Base-by-base conservation (phyloP, 2,888 invertebrate genomes). In the Thecophora atra region DNA sequence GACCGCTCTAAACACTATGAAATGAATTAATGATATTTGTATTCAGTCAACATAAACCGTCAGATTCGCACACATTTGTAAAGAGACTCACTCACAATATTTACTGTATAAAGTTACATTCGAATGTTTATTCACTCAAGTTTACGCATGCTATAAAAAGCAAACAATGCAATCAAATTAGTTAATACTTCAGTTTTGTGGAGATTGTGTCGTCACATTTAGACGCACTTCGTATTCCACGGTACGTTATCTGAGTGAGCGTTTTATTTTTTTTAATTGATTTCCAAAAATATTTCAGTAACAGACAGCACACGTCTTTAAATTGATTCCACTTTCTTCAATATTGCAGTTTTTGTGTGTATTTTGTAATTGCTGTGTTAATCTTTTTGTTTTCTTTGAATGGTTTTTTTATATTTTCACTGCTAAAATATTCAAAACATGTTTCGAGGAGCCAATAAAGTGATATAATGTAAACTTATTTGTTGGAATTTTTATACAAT, bases 391-490 rank as follows among this genome's bases (percentile, higher is more conserved):
- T 24, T 21, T 65, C 52, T 51, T 28, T 51, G 7, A n/a, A 6
- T 28, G 17, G 26, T 65, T 26, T 24, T 26, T 26, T 58, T 28
- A 17, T 19, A 19, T 58, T 37, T 62, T 60, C 24, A 2, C 69
- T 60, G 52, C 17, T 70, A 63, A 63, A 52, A 37, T 42, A 70
- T 70, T 62, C 70, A 51, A 17, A 30, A 51, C 63, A 63, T 63
- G 52, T 63, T 52, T 70, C 21, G 30, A 62, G 30, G 1, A 37
- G 37, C 11, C 11, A 8, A 8, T 37, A 37, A 37, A 37, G 37
- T 37, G 37, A 37, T 1, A 11, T 37, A 11, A 37, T 37, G 37
- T n/a, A n/a, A n/a, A n/a, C n/a, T n/a, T n/a, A 37, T 37, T 37
- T 37, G 1, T 37, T 37, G 1, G 1, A n/a, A n/a, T 37, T 37